Conservation (phyloP, 2,888 invertebrate genomes). For the Himalopsyche kuldschensis region DNA sequence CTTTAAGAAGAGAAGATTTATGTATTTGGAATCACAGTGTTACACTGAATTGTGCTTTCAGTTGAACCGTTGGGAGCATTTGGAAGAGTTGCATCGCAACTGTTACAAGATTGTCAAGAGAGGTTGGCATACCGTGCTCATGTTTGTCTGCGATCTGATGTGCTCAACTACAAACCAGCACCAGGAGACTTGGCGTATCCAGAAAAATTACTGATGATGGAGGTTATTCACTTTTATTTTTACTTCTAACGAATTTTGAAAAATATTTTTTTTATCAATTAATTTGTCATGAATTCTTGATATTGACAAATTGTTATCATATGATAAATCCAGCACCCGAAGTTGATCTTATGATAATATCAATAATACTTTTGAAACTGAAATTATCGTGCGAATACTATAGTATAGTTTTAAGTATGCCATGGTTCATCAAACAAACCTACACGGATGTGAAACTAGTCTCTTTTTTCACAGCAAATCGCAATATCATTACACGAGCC, state of each 20-base stretch:
- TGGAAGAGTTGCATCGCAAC: conserved; percentile 74
- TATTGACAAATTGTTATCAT: too few species aligned
- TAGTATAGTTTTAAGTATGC: too few species aligned
- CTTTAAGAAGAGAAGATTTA: too few species aligned
- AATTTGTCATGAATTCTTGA: too few species aligned
- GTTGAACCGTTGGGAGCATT: conserved; percentile 75
- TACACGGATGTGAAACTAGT: background rate
- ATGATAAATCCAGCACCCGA: too few species aligned
- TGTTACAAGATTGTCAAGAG: conserved; percentile 94
- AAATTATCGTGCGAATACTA: too few species aligned
- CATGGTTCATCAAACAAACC: too few species aligned
- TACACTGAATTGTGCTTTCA: conserved; percentile 41
- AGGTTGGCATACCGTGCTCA: conserved; percentile 93
- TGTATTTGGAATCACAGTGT: background rate
- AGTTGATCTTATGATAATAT: too few species aligned
- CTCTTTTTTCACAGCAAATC: conserved; percentile 58
- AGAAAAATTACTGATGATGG: conserved; percentile 97
- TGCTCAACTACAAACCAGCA: conserved; percentile 84
- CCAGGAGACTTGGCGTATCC: conserved; percentile 97
- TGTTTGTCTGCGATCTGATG: conserved; percentile 90
- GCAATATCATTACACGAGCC: conserved; percentile 65
- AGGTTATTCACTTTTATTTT: conserved; percentile 54
- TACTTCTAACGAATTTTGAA: too few species aligned
- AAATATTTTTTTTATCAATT: too few species aligned
- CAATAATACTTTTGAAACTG: too few species aligned